These are phyloP conservation scores for Elymnias hypermnestra DNA, from an alignment of 1,140 invertebrate genomes.

Conservation along the genomic window DNA sequence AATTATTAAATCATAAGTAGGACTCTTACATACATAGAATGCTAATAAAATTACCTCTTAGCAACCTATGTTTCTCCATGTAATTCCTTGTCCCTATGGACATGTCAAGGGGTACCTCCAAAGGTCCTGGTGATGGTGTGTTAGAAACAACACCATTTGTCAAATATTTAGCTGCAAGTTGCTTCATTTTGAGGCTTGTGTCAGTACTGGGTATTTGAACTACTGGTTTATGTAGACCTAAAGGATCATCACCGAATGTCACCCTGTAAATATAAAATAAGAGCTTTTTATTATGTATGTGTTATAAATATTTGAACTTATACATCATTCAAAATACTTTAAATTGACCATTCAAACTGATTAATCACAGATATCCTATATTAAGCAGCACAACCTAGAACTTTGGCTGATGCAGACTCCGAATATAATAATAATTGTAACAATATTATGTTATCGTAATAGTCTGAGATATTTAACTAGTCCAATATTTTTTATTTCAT, in stretches of 20 bases:
- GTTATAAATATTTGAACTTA: too few relatives aligned
- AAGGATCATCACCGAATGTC: conserved; percentile 68
- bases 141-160: conserved; percentile 50
- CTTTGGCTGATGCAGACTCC: too few relatives aligned
- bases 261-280: conserved; percentile 48
- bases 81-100: conserved; percentile 81
- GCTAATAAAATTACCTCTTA: conserved; percentile 63
- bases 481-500: too few relatives aligned
- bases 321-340: too few relatives aligned
- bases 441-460: too few relatives aligned
- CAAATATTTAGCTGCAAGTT: conserved; percentile 81
- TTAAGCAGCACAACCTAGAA: too few relatives aligned
- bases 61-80: conserved; percentile 80
- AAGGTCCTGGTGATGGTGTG: conserved; percentile 34
- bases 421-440: too few relatives aligned
- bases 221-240: conserved; percentile 34
- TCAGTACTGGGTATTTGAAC: conserved; percentile 65
- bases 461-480: too few relatives aligned
- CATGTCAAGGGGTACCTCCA: conserved; percentile 67
- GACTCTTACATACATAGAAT: too few relatives aligned
- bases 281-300: background rate
- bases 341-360: too few relatives aligned
- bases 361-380: too few relatives aligned
- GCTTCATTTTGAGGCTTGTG: conserved; percentile 79
- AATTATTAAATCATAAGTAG: too few relatives aligned